Evolutionary conservation across 1,140 invertebrate genomes (phyloP).

Genomic region (Paralvinella palmiformis): DNA sequence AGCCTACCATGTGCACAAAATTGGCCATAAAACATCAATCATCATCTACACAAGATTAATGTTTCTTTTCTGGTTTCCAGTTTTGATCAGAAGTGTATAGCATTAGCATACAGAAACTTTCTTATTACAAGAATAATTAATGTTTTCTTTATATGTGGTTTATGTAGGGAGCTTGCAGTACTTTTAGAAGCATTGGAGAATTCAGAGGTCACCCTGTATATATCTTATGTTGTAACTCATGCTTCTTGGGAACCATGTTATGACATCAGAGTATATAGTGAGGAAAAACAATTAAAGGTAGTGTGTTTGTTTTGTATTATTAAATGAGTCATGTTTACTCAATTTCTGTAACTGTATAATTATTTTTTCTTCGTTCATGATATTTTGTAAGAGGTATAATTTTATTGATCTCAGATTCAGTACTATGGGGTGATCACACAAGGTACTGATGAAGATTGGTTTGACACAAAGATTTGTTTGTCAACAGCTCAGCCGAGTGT

Average conservation of each 20-base stretch:
- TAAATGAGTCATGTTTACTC: too few relatives aligned
- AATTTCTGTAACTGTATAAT: too few relatives aligned
- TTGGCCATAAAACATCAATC: too few relatives aligned
- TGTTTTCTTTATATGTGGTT: constrained; percentile 2
- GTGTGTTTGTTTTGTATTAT: too few relatives aligned
- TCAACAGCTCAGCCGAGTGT: constrained; percentile 49
- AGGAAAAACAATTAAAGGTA: constrained; percentile 37
- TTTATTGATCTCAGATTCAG: constrained; percentile 34
- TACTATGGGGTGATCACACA: constrained; percentile 52
- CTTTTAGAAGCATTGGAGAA: constrained; percentile 31
- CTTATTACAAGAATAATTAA: too few relatives aligned
- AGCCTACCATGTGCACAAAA: too few relatives aligned
- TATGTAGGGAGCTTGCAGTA: constrained; percentile 34
- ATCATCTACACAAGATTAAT: too few relatives aligned
- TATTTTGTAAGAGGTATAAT: background rate
- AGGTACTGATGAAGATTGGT: constrained; percentile 52
- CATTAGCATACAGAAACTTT: too few relatives aligned
- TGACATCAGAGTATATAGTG: constrained; percentile 45
- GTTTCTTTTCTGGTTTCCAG: too few relatives aligned
- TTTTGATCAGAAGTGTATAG: too few relatives aligned
- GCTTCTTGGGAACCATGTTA: constrained; percentile 46
- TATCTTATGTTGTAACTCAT: constrained; percentile 43
- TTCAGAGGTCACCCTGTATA: constrained; percentile 25
- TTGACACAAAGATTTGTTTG: constrained; percentile 45
- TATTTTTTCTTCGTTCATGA: too few relatives aligned